Evolutionary conservation across 2,113 vertebrate genomes (phyloP).

Genomic region (Malaclemys terrapin): DNA sequence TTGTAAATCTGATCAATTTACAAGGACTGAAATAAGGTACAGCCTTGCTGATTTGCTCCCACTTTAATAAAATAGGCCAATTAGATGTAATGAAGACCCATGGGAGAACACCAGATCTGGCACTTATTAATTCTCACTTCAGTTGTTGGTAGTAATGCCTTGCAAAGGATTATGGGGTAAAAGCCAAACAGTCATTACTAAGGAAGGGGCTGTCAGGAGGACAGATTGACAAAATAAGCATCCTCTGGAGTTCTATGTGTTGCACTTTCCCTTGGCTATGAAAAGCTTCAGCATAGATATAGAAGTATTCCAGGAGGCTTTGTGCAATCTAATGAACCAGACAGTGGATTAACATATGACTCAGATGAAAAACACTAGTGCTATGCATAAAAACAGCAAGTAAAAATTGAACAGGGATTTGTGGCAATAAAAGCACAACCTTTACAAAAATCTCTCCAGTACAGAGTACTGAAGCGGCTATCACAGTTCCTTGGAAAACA

Average conservation of each 20-base stretch:
- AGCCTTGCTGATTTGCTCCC: background rate
- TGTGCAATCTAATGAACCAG: background rate
- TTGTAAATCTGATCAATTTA: background rate
- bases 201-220: background rate
- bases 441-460: background rate
- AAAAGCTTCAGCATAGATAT: background rate
- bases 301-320: background rate
- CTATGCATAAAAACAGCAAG: background rate
- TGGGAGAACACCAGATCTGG: background rate
- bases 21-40: slow-evolving; percentile 30
- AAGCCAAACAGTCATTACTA: background rate
- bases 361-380: background rate
- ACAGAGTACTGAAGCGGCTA: background rate
- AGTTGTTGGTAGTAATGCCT: background rate
- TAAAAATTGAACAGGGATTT: background rate
- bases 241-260: background rate
- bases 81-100: background rate
- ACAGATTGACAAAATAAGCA: background rate
- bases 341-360: background rate
- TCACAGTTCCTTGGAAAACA: background rate
- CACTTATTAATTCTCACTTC: background rate
- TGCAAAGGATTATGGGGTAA: background rate
- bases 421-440: background rate
- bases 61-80: slow-evolving; percentile 18
- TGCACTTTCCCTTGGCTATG: background rate